Percentiles rank a stretch among this genome's conserved stretches.
Conservation (phyloP, 2,888 invertebrate species). For the Ischnura elegans region DNA sequence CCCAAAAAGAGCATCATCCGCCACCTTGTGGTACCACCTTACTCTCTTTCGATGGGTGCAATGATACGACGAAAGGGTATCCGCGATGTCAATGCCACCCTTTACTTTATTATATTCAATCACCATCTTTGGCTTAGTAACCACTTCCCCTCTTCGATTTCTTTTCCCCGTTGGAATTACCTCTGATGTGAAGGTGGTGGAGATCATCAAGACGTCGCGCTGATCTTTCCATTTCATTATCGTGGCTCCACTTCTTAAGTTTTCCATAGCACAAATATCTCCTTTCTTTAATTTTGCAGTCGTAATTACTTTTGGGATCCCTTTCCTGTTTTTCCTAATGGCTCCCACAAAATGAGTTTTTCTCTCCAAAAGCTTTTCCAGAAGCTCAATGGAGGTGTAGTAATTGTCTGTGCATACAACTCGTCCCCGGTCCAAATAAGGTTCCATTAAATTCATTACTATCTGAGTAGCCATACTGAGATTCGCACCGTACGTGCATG, state of each 20-base stretch:
- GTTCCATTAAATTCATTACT: neutral
- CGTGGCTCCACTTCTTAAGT: neutral
- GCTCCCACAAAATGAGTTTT: neutral
- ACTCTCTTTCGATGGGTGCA: neutral
- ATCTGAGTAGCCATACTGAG: neutral
- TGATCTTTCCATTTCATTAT: too few relatives aligned
- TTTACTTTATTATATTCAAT: neutral
- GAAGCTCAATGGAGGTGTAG: too few relatives aligned
- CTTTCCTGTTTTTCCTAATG: neutral
- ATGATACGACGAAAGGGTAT: neutral
- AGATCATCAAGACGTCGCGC: neutral
- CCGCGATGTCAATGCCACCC: neutral
- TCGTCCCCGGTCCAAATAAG: too few relatives aligned
- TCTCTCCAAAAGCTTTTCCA: too few relatives aligned
- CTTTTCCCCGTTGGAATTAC: neutral
- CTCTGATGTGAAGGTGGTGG: neutral
- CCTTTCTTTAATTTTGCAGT: neutral
- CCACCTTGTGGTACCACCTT: too few relatives aligned
- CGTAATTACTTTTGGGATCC: neutral
- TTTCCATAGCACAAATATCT: neutral
- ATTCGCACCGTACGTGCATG: neutral
- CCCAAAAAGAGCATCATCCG: neutral
- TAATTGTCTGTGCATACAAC: too few relatives aligned
- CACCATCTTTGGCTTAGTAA: neutral
- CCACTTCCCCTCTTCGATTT: neutral